Conservation (phyloP, 2,113 vertebrate genomes). For the Anoplopoma fimbria region DNA sequence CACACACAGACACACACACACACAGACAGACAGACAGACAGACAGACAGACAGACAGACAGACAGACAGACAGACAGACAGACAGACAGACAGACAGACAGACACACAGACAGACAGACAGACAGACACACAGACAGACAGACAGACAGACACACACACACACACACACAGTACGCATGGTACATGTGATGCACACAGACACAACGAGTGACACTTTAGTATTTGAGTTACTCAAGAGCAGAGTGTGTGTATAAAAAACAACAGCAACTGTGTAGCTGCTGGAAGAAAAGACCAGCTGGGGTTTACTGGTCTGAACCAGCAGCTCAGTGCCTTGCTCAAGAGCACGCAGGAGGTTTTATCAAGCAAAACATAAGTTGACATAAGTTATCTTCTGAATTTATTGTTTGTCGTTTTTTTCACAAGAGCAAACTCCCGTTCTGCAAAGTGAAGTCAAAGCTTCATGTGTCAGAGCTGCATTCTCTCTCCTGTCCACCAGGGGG, state of each 20-base stretch:
- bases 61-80: too few species aligned
- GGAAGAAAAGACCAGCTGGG: too few species aligned
- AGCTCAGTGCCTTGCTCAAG: slow-evolving; percentile 40
- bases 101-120: slow-evolving; percentile 79
- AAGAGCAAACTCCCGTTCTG: too few species aligned
- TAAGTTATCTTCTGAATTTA: not conserved
- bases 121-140: slow-evolving; percentile 37
- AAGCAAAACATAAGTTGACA: too few species aligned
- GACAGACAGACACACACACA: slow-evolving; percentile 53
- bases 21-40: slow-evolving; percentile 53
- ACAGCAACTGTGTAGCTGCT: too few species aligned
- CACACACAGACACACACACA: slow-evolving; percentile 35
- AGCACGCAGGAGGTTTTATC: not conserved
- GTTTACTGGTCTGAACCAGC: too few species aligned
- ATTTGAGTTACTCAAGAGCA: slow-evolving; percentile 36
- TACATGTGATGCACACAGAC: slow-evolving; percentile 75
- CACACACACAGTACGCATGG: slow-evolving; percentile 64
- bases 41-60: too few species aligned
- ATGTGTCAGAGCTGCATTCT: too few species aligned
- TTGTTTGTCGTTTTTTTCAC: not conserved
- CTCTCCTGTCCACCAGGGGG: too few species aligned
- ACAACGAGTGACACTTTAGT: slow-evolving; percentile 76
- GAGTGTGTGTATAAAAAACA: too few species aligned
- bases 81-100: slow-evolving; percentile 82
- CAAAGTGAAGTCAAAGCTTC: too few species aligned